Base-by-base conservation (phyloP, 2,888 invertebrate genomes). In the Helicoverpa assulta region DNA sequence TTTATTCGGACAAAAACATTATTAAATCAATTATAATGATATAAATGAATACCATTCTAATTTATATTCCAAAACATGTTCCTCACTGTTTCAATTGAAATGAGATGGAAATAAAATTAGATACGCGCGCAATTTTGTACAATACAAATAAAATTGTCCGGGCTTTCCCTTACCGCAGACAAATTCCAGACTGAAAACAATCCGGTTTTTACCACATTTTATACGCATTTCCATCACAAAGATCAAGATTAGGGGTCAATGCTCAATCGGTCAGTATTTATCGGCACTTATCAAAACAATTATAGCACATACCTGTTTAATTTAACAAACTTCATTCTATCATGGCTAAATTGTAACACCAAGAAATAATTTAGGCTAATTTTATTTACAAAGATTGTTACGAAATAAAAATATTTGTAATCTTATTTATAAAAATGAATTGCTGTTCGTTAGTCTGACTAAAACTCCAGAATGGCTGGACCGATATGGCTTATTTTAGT, bases 21-120 rank as follows among this genome's bases (percentile, higher is more conserved):
- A 40, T 4, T 10, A 40, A 40, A 14, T 14, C 10, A 14, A 14
- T 10, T 40, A 40, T 40, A 40, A 40, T 14, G 2, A 33, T 33
- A 33, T 12, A 57, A 1, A 43, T 26, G n/a, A 12, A 5, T 37
- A 56, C 37, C 19, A n/a, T 47, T 7, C 29, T 54, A n/a, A 16
- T n/a, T 12, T 4, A n/a, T 43, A 19, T 54, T 19, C 19, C 14
- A 12, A 16, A n/a, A 12, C 19, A 55, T 8, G 26, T n/a, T 2
- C 8, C 0, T 18, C 21, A 5, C 21, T 19, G 14, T 59, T 68
- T 55, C 21, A 21, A 3, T 29, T 0, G 33, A 29, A 56, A n/a
- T n/a, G 74, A 71, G 3, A 50, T 54, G 7, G 26, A 21, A 51
- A 40, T 26, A 47, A 50, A 58, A 76, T 76, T 58, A 76, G 14